Evolutionary conservation across 2,888 invertebrate species (phyloP), one percentile per base, ranked within the genome.

Genomic region (Nyleta sp.): DNA sequence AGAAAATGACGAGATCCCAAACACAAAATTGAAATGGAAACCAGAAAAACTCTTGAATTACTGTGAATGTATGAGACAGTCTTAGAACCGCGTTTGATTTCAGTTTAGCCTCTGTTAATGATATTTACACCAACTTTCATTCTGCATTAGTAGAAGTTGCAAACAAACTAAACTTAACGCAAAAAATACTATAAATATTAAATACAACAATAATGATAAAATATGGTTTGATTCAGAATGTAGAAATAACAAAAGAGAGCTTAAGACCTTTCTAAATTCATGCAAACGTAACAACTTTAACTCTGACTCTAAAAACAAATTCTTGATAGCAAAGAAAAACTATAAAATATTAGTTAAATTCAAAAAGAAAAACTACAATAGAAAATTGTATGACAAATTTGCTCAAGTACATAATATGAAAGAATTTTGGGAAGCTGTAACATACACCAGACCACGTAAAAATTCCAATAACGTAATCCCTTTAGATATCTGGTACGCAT

Each of bases 221-320:
- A 48, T 48, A 6, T 48, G 22, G 24, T 48, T 48, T n/a, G 24
- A 48, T 7, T 20, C 20, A 11, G 22, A 48, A 42, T 42, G 42
- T 42, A 15, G n/a, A 42, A n/a, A 17, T 18, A 42, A 6, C 1
- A 42, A 42, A 42, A 18, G 8, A 18, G 17, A 42, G 15, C 18
- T 42, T 11, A 11, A 35, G 11, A 35, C 35, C 0, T n/a, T n/a
- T 35, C n/a, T n/a, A 13, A 35, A 35, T 35, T 6, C 2, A 42
- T 18, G 15, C 15, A 18, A 17, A 42, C 6, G n/a, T 15, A 18
- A 42, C 7, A 42, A 17, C 8, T 18, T 11, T 17, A 6, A 1
- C 5, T 4, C 1, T 15, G 15, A 4, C 42, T 5, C 6, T 1
- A 11, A 35, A 35, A 10, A 13, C 5, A 35, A 35, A n/a, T 35